A percentile compares a stretch with the other conserved stretches of the same genome.
Evolutionary conservation across 1,140 invertebrate genomes (phyloP).

Genomic region (Anastrepha obliqua): DNA sequence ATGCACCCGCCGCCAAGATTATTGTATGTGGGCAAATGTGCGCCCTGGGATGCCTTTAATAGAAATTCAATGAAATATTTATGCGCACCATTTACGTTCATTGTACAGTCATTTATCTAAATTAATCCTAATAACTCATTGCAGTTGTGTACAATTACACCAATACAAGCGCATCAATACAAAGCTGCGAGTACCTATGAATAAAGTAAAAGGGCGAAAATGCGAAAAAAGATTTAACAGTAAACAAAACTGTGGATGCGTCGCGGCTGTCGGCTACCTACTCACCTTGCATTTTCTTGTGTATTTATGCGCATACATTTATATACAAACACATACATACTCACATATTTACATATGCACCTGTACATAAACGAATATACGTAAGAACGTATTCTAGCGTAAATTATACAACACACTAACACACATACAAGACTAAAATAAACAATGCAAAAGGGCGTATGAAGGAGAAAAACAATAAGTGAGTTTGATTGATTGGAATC

Average conservation of each 20-base stretch:
- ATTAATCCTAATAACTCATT: constrained; percentile 53
- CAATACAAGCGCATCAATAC: neutral
- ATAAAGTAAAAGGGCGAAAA: neutral
- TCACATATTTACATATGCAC: neutral
- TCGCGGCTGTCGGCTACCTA: too few relatives aligned
- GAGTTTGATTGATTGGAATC: constrained; percentile 59
- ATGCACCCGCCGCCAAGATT: too few relatives aligned
- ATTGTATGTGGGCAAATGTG: constrained; percentile 62
- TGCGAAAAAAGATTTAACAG: neutral
- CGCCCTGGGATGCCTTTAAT: constrained; percentile 22
- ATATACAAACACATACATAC: neutral
- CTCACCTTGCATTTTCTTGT: too few relatives aligned
- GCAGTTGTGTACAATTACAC: constrained; percentile 31
- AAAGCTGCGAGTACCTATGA: neutral
- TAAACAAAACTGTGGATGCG: neutral
- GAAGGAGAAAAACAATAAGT: constrained; percentile 55
- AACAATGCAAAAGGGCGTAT: neutral
- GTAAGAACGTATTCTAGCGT: neutral
- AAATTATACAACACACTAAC: neutral
- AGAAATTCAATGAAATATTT: constrained; percentile 44
- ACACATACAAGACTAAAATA: neutral
- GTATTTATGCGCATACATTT: too few relatives aligned
- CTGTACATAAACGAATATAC: neutral
- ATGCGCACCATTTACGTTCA: constrained; percentile 45
- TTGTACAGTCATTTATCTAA: constrained; percentile 52